Conservation (phyloP, 2,797 vertebrate genomes). For the Pseudochirops cupreus region DNA sequence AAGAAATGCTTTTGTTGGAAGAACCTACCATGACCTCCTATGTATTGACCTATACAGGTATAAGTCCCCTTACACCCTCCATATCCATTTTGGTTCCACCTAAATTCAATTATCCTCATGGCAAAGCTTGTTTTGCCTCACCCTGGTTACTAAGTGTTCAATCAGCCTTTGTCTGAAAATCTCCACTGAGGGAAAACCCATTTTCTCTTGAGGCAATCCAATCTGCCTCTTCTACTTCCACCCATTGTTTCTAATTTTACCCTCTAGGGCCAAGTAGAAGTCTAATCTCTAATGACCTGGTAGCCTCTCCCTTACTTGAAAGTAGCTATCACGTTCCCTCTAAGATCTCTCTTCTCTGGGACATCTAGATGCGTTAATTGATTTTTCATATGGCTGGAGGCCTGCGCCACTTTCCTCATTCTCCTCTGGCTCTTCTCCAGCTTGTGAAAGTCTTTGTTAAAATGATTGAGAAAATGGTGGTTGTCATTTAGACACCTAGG, state of each 20-base stretch:
- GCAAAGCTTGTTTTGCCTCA: not conserved
- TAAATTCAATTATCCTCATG: not conserved
- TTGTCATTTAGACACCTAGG: not conserved
- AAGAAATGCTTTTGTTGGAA: not conserved
- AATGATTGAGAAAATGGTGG: not conserved
- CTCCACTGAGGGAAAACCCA: not conserved
- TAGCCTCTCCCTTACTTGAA: not conserved
- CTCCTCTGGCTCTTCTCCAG: not conserved
- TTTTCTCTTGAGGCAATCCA: not conserved
- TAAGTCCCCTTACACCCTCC: not conserved
- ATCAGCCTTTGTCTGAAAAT: not conserved
- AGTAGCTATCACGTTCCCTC: not conserved
- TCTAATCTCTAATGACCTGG: not conserved
- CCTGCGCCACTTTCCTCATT: not conserved
- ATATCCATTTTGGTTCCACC: not conserved
- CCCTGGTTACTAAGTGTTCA: not conserved
- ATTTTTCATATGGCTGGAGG: not conserved
- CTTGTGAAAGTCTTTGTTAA: not conserved
- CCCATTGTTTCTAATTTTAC: not conserved
- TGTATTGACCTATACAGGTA: not conserved
- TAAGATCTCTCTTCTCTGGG: not conserved
- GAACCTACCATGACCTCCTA: not conserved
- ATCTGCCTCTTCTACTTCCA: not conserved
- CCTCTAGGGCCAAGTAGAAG: not conserved
- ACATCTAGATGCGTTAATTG: not conserved